Conservation (phyloP, 2,888 invertebrate genomes). For the Leptinotarsa peninsularis region DNA sequence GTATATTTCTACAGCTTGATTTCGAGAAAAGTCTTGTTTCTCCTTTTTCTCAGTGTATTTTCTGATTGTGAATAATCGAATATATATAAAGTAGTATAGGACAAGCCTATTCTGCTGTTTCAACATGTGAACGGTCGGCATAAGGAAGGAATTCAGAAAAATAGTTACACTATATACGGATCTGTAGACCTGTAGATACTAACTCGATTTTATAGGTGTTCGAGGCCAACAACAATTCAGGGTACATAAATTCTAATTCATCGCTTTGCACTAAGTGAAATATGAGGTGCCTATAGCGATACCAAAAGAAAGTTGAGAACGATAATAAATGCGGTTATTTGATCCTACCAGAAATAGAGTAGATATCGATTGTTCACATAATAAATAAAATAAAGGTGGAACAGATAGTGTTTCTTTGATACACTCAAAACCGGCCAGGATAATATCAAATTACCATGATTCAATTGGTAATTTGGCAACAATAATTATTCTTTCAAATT, state of each 20-base stretch:
- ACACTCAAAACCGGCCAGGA: neutral
- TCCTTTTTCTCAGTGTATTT: neutral
- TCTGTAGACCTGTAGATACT: neutral
- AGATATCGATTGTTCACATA: neutral
- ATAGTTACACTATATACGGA: neutral
- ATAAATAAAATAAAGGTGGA: neutral
- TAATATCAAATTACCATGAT: neutral
- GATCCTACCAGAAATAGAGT: neutral
- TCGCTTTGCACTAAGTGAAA: conserved; percentile 15
- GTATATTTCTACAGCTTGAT: no score
- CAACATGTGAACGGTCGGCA: neutral
- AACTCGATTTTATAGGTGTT: conserved; percentile 4
- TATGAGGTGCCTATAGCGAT: neutral
- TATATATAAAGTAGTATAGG: neutral
- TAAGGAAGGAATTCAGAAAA: conserved; percentile 3
- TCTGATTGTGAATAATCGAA: neutral
- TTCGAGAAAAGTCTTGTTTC: no score
- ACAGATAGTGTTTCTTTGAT: neutral
- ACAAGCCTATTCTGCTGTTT: neutral
- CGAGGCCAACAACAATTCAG: conserved; percentile 4
- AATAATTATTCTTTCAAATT: no score
- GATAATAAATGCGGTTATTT: conserved; percentile 9
- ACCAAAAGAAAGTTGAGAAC: conserved; percentile 9
- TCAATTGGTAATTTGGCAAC: neutral
- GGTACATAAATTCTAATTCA: conserved; percentile 7